A percentile compares a stretch with the other conserved stretches of the same genome.
Evolutionary conservation across 2,888 invertebrate genomes (phyloP).

Genomic region (Romanomermis culicivorax): DNA sequence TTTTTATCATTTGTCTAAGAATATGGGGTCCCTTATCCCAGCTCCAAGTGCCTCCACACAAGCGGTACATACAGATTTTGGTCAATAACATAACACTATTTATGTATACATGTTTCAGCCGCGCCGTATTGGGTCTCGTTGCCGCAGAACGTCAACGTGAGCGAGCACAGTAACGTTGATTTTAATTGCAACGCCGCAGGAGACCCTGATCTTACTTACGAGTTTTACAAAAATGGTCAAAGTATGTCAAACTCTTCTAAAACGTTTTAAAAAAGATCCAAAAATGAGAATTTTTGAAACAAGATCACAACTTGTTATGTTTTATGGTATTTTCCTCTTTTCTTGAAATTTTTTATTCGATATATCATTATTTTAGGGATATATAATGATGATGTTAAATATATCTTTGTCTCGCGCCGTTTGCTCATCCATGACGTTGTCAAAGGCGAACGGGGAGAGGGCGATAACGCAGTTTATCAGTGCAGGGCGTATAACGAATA

Average conservation of each 20-base stretch:
- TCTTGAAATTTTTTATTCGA: too few relatives aligned
- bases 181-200: constrained; percentile 74
- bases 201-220: constrained; percentile 64
- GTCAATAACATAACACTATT: too few relatives aligned
- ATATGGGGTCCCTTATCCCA: too few relatives aligned
- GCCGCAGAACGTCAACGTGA: constrained; percentile 66
- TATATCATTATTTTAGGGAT: background rate
- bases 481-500: constrained; percentile 94
- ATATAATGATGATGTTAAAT: background rate
- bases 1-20: too few relatives aligned
- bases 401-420: background rate
- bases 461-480: constrained; percentile 86
- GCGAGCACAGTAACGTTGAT: constrained; percentile 69
- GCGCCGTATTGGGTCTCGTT: constrained; percentile 59
- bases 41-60: too few relatives aligned
- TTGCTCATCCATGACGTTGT: constrained; percentile 3
- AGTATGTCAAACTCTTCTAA: background rate
- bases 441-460: constrained; percentile 14
- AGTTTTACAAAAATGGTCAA: constrained; percentile 33
- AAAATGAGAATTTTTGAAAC: background rate
- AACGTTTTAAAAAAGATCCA: background rate
- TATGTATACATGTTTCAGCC: too few relatives aligned
- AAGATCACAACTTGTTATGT: too few relatives aligned
- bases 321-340: constrained; percentile 5
- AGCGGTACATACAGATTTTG: too few relatives aligned